Evolutionary conservation across 92 coral and sea anemone genomes (phyloP).

Genomic region (Isaurus tuberculatus): DNA sequence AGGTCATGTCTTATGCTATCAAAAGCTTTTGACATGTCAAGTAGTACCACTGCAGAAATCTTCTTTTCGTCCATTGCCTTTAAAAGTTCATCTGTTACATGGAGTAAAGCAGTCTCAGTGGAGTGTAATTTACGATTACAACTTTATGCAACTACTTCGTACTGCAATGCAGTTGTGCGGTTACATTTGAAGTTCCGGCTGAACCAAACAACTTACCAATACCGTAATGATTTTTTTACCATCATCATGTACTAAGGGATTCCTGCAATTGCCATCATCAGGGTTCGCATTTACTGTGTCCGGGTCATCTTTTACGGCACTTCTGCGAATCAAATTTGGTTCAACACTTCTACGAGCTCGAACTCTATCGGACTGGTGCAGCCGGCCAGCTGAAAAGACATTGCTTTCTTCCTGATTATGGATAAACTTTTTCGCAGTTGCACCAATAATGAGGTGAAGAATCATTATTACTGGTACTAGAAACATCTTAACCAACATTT

Average conservation of each 20-base stretch:
- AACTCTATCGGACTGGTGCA: background rate
- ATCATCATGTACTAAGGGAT: background rate
- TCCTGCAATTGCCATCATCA: constrained; percentile 16
- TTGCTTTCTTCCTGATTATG: constrained; percentile 7
- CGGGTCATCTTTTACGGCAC: background rate
- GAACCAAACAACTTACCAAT: background rate
- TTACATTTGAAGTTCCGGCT: too few species aligned
- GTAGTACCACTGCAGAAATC: too few species aligned
- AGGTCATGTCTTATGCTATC: too few species aligned
- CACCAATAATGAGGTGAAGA: background rate
- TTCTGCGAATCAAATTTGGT: background rate
- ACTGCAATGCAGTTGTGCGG: too few species aligned
- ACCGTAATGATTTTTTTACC: background rate
- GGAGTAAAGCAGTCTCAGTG: too few species aligned
- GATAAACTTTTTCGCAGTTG: background rate
- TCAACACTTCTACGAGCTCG: constrained; percentile 5
- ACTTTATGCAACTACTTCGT: too few species aligned
- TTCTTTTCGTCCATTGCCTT: too few species aligned
- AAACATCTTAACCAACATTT: too few species aligned
- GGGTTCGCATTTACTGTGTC: constrained; percentile 26
- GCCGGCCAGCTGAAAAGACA: background rate
- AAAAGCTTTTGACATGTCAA: too few species aligned
- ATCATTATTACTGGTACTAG: too few species aligned
- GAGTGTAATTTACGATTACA: too few species aligned
- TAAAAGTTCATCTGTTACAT: too few species aligned